Conservation (phyloP, 1,140 invertebrate species). For the Anthonomus grandis region DNA sequence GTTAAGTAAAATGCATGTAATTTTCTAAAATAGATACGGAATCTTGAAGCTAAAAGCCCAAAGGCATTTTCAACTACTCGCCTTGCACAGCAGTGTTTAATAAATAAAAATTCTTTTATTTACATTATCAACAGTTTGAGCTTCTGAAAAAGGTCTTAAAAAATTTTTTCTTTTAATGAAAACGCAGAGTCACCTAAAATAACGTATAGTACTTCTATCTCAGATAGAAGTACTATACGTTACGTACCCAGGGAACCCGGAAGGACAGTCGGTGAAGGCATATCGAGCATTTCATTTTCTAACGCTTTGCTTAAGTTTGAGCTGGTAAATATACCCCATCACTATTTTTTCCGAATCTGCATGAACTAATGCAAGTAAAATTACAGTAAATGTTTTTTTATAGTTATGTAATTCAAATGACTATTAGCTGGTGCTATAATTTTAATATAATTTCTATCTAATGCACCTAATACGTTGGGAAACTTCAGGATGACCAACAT, state of each 20-base stretch:
- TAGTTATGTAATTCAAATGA: too few species aligned
- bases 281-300: background rate
- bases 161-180: background rate
- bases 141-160: background rate
- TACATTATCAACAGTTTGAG: background rate
- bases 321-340: constrained; percentile 4
- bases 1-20: background rate
- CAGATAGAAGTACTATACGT: too few species aligned
- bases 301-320: background rate
- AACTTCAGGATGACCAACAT: too few species aligned
- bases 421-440: background rate
- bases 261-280: background rate
- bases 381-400: background rate
- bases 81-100: background rate
- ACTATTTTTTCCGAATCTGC: background rate
- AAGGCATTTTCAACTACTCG: background rate
- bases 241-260: too few species aligned
- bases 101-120: background rate
- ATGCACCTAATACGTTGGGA: background rate
- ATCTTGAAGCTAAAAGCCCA: too few species aligned
- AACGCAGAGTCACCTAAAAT: background rate
- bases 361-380: background rate
- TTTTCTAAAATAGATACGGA: background rate
- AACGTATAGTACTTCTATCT: background rate
- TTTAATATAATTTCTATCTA: background rate